These are phyloP conservation scores for Otus sunia DNA, from an alignment of 2,113 vertebrate genomes.

Conservation along the genomic window DNA sequence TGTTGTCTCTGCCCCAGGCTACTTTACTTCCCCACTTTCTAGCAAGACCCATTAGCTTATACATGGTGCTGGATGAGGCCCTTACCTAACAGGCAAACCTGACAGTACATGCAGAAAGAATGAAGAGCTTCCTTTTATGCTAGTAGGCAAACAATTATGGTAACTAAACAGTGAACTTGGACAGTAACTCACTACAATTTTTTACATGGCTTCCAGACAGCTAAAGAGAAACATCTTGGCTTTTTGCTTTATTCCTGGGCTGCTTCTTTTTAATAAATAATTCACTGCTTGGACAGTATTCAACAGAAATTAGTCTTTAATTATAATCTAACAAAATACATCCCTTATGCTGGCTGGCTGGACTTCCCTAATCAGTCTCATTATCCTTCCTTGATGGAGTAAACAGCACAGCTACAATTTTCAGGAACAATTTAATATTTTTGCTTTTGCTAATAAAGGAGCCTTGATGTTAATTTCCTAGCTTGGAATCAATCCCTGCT, in stretches of 20 bases:
- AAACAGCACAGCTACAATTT: conserved; percentile 2
- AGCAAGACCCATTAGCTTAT: not conserved
- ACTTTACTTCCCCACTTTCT: not conserved
- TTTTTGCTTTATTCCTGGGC: not conserved
- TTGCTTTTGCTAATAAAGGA: not conserved
- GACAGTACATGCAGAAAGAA: not conserved
- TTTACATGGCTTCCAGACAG: not conserved
- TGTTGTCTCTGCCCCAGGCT: not conserved
- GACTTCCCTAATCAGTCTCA: not conserved
- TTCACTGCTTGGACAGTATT: not conserved
- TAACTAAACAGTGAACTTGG: not conserved
- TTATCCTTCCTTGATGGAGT: not conserved
- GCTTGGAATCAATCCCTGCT: not conserved
- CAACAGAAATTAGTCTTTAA: conserved; percentile 28
- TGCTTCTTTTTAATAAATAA: conserved; percentile 26
- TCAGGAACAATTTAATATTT: not conserved
- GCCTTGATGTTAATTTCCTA: not conserved
- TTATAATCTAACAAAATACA: conserved; percentile 23
- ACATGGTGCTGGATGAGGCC: not conserved
- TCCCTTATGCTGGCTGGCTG: not conserved
- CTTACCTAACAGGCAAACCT: not conserved
- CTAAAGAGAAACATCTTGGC: not conserved
- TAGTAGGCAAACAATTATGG: not conserved
- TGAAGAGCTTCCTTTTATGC: not conserved
- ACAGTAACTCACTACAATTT: not conserved